Evolutionary conservation across 2,113 vertebrate genomes (phyloP), one percentile per base, ranked within the genome.

Genomic region (Clarias batrachus): DNA sequence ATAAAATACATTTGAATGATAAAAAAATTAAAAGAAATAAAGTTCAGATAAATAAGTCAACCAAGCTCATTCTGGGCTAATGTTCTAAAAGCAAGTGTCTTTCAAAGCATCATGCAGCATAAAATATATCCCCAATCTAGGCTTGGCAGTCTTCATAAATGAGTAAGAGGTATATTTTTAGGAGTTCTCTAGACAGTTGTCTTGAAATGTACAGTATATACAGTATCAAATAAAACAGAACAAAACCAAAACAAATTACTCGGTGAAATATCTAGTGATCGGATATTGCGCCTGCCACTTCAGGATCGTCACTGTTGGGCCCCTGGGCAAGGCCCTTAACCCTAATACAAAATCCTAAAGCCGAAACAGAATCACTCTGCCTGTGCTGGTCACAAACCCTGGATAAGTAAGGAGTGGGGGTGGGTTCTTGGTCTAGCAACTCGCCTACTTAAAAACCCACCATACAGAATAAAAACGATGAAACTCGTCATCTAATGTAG

Each of bases 71-170:
- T 74, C 41, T 94, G 93, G 91, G 90, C 91, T 92, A 86, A 91
- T 93, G 94, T 93, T 92, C 90, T 93, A 94, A 86, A 91, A 96
- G 95, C 95, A 92, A 95, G 94, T 93, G 94, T 95, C 93, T 90
- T 82, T 83, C 88, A 92, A 95, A 94, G 94, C 95, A 91, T 94
- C 96, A 97, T 97, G 96, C 96, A 96, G 95, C 92, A 92, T 94
- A 94, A 93, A 93, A 94, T 95, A 94, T 95, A 93, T 89, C 92
- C 80, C 88, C 93, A 93, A 92, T 93, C 93, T 96, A 96, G 96
- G 96, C 92, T 97, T 97, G 94, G 96, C 96, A 97, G 96, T 97
- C 96, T 97, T 96, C 93, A 94, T 93, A 87, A 90, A 92, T 93
- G 92, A 94, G 86, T 90, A 91, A 93, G 83, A 56, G 33, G 56